Evolutionary conservation across 23 tunicate species (phyloP).

Genomic region (Ascidia mentula): DNA sequence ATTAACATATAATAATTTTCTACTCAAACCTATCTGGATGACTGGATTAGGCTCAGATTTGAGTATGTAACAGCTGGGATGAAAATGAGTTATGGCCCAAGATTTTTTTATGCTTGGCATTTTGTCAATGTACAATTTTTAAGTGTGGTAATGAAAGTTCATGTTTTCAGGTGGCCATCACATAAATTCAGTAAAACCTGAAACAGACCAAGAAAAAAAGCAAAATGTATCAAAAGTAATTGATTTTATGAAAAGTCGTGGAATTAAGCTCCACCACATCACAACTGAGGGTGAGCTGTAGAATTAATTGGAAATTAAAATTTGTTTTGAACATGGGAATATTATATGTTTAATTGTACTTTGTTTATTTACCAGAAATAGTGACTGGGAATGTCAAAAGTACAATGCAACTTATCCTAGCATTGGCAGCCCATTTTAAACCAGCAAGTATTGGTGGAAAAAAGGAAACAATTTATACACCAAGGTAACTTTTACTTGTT

Average conservation of each 20-base stretch:
- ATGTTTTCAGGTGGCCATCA: slow-evolving; percentile 33
- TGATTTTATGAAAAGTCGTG: slow-evolving; percentile 50
- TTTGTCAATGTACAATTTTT: too few species aligned
- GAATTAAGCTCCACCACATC: slow-evolving; percentile 46
- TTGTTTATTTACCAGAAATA: slow-evolving; percentile 31
- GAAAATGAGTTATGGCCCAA: too few species aligned
- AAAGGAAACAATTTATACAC: neutral
- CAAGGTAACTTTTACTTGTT: too few species aligned
- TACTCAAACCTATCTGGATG: too few species aligned
- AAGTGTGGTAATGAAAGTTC: too few species aligned
- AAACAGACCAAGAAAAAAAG: slow-evolving; percentile 25
- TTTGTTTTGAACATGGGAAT: neutral
- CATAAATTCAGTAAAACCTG: slow-evolving; percentile 15
- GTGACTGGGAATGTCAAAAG: slow-evolving; percentile 62
- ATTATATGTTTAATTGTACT: neutral
- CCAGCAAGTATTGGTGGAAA: slow-evolving; percentile 73
- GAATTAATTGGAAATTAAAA: neutral
- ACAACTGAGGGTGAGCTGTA: slow-evolving; percentile 34
- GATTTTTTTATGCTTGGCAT: too few species aligned
- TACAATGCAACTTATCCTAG: slow-evolving; percentile 70
- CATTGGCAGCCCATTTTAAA: slow-evolving; percentile 92
- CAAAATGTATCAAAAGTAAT: slow-evolving; percentile 43
- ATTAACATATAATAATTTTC: too few species aligned
- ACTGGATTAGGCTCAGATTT: too few species aligned
- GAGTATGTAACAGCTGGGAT: too few species aligned